Percentiles rank a stretch among this genome's conserved stretches.
These are phyloP conservation scores for Asarcornis scutulata DNA, from an alignment of 2,113 vertebrate species.

Conservation along the genomic window DNA sequence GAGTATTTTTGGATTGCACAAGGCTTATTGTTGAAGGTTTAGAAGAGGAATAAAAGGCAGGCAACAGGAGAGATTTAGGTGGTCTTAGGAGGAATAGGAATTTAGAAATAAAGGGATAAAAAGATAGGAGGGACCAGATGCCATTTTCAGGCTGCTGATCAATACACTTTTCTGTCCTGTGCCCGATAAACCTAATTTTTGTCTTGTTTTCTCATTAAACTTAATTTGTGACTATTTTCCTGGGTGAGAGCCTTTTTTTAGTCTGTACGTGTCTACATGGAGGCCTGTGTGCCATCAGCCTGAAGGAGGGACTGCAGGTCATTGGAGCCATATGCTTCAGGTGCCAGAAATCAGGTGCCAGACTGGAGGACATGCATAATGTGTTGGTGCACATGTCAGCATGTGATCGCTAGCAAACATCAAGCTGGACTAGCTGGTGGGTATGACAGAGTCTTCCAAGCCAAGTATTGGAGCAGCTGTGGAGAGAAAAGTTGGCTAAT, in stretches of 20 bases:
- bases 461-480: not conserved
- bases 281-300: not conserved
- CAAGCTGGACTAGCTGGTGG: not conserved
- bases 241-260: not conserved
- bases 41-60: not conserved
- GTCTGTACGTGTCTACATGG: rapidly evolving
- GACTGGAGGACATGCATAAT: not conserved
- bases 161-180: rapidly evolving
- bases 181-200: not conserved
- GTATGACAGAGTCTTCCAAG: not conserved
- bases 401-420: not conserved
- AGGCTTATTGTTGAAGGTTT: not conserved
- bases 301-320: rapidly evolving
- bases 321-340: rapidly evolving
- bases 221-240: not conserved
- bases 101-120: not conserved
- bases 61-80: not conserved
- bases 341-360: not conserved
- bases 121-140: not conserved
- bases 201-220: not conserved
- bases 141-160: not conserved
- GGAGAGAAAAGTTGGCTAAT: not conserved
- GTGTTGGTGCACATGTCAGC: not conserved
- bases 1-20: not conserved
- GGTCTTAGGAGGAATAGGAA: not conserved